phyloP scores from a whole-genome alignment of 2,113 vertebrate genomes.

The Phoenicopterus ruber region DNA sequence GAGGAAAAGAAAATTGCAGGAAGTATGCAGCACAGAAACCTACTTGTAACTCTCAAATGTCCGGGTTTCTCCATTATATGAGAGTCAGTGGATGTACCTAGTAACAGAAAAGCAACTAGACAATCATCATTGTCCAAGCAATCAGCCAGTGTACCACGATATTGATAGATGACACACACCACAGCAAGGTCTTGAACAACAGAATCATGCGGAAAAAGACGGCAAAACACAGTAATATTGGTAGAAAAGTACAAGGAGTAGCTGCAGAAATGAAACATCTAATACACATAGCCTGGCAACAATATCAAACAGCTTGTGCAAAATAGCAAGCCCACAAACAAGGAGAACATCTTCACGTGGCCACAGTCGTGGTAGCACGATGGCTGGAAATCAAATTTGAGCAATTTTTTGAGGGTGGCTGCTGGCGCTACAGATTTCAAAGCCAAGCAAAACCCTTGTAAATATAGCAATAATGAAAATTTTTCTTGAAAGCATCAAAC shows the following conservation, averaged over 20 bases:
- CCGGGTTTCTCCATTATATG: background rate
- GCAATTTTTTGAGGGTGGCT: background rate
- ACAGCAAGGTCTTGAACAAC: background rate
- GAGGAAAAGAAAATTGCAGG: background rate
- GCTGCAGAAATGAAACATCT: background rate
- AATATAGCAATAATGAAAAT: rapidly evolving
- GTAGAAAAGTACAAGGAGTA: background rate
- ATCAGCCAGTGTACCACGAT: background rate
- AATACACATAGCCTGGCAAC: background rate
- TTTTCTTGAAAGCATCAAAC: background rate
- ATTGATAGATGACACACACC: background rate
- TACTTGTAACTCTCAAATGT: background rate
- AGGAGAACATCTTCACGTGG: rapidly evolving
- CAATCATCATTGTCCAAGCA: background rate
- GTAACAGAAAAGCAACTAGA: background rate
- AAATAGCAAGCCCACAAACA: background rate
- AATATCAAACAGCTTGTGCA: background rate
- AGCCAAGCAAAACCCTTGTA: rapidly evolving
- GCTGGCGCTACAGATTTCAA: background rate
- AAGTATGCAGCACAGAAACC: background rate
- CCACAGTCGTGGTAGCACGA: rapidly evolving
- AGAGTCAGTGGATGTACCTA: background rate
- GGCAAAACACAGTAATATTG: background rate
- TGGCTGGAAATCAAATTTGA: background rate
- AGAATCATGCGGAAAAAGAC: background rate